Evolutionary conservation across 2,888 invertebrate species (phyloP).

Genomic region (Drosophila recens): DNA sequence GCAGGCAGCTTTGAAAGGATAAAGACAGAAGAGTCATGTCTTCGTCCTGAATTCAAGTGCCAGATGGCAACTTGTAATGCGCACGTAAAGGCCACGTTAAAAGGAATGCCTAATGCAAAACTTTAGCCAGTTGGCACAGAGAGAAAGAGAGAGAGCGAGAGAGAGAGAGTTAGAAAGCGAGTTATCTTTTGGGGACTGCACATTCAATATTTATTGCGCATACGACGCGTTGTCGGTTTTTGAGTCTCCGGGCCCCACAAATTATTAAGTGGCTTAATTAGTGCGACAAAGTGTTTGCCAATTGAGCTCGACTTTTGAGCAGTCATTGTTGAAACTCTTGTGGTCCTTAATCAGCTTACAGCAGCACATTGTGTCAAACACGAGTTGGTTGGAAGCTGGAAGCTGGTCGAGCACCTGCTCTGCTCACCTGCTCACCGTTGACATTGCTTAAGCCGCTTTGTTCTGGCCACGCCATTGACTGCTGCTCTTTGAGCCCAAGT

Average conservation of each 20-base stretch:
- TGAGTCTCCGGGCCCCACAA: constrained; percentile 28
- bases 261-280: constrained; percentile 71
- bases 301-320: constrained; percentile 48
- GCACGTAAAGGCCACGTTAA: constrained; percentile 59
- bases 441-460: constrained; percentile 48
- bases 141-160: neutral
- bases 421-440: neutral
- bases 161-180: neutral
- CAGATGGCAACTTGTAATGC: constrained; percentile 40
- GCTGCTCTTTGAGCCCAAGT: constrained; percentile 9
- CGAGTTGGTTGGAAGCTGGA: neutral
- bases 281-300: constrained; percentile 67
- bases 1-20: constrained; percentile 14
- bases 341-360: constrained; percentile 68
- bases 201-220: constrained; percentile 67
- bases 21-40: constrained; percentile 58
- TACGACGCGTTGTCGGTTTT: constrained; percentile 42
- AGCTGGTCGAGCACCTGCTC: constrained; percentile 7
- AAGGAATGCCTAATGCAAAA: constrained; percentile 70
- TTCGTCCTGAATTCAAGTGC: constrained; percentile 32
- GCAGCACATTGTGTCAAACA: constrained; percentile 18
- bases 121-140: constrained; percentile 32
- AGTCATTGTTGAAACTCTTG: constrained; percentile 25
- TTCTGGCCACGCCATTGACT: constrained; percentile 11
- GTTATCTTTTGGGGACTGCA: constrained; percentile 13